These are phyloP conservation scores for Lumbricus terrestris DNA, from an alignment of 2,888 invertebrate species.

Conservation along the genomic window DNA sequence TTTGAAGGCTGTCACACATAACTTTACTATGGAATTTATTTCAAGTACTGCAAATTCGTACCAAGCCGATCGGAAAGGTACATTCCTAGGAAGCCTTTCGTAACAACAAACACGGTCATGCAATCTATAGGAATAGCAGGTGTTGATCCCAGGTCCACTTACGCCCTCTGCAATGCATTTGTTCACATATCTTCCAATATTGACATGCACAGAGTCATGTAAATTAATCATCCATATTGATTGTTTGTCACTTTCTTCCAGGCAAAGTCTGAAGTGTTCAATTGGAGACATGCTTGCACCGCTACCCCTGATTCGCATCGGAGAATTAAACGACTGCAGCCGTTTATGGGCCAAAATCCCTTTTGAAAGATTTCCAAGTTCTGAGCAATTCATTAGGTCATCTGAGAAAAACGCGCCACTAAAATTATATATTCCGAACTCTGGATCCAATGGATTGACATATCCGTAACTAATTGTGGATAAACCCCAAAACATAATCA, in stretches of 20 bases:
- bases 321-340: neutral
- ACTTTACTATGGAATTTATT: neutral
- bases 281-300: neutral
- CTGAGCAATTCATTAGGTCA: neutral
- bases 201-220: neutral
- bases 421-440: neutral
- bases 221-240: neutral
- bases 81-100: too few species aligned
- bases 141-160: too few species aligned
- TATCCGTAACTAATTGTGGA: neutral
- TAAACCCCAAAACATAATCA: neutral
- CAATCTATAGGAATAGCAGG: neutral
- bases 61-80: too few species aligned
- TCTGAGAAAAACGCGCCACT: neutral
- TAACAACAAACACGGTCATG: neutral
- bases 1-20: neutral
- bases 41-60: too few species aligned
- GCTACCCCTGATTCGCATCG: neutral
- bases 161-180: neutral
- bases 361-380: neutral
- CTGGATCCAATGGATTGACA: neutral
- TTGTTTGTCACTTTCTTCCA: neutral
- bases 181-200: neutral
- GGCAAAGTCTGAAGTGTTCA: neutral
- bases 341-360: neutral